Base-by-base conservation (phyloP, 2,113 vertebrate species). In the Baryphthengus martii region DNA sequence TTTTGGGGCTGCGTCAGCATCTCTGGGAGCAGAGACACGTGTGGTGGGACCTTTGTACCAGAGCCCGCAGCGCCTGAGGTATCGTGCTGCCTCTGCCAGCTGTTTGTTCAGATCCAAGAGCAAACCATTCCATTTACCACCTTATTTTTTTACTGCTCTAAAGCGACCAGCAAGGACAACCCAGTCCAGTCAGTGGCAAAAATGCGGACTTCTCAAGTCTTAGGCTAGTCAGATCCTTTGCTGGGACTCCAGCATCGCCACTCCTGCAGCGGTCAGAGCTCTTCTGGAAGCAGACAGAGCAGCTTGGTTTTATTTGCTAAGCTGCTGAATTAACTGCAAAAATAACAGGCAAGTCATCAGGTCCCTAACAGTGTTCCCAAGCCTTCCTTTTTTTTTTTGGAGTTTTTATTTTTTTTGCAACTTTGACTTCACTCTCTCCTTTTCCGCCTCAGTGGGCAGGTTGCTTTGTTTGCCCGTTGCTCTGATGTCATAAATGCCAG, bases 151-250 rank as follows among this genome's bases (percentile, higher is more conserved):
- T 29, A 3, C 5, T 10, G 10, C 49, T 66, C 26, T 23, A 7
- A 53, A 37, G 39, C 6, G 33, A 31, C 15, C 26, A 13, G 25
- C 26, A 17, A 65, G 68, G 53, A 19, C 9, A 19, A 21, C 11
- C 61, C 21, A 5, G 42, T 11, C 28, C 37, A 5, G 28, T 7
- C 2, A 5, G 31, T 13, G 19, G 21, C n/a, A n/a, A n/a, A 47
- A 33, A 25, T 0, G 13, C 21, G 20, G 52, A 35, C 3, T 5
- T 9, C 18, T 55, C 0, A 0, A 12, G 16, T 6, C 5, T 39
- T 18, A 3, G 40, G 3, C 17, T 2, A 44, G 12, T n/a, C 35
- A 29, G 53, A 11, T 49, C 40, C 40, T 17, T 37, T 16, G 17
- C 19, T 9, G 40, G 45, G 40, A 42, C 33, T 33, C 40, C 67